phyloP scores from a whole-genome alignment of 2,113 vertebrate species.

The Coptodon bakossiorum region DNA sequence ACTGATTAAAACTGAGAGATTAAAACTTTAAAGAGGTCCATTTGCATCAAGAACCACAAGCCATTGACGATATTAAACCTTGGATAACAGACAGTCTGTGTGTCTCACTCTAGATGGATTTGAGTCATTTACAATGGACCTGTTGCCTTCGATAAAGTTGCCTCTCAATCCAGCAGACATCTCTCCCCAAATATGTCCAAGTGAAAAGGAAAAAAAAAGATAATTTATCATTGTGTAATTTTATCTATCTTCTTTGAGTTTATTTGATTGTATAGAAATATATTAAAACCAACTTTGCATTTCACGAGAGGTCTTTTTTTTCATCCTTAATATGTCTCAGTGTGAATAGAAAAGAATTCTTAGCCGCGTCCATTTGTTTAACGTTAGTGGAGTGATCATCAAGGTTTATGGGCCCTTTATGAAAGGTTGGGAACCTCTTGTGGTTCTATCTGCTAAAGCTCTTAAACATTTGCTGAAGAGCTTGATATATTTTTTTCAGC shows the following conservation, averaged over 20 bases:
- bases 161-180: neutral
- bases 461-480: neutral
- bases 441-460: slow-evolving; percentile 14
- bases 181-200: neutral
- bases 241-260: neutral
- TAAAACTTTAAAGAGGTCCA: neutral
- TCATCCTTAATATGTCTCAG: neutral
- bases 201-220: neutral
- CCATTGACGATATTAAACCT: neutral
- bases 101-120: neutral
- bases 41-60: neutral
- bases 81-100: neutral
- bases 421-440: neutral
- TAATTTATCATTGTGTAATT: neutral
- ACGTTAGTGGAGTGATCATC: slow-evolving; percentile 5
- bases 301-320: neutral
- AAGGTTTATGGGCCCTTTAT: slow-evolving; percentile 2
- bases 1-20: neutral
- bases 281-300: neutral
- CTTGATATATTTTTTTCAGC: neutral
- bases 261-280: neutral
- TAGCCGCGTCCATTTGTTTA: neutral
- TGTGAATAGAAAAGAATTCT: neutral
- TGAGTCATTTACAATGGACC: neutral
- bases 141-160: neutral